Base-by-base conservation (phyloP, 2,888 invertebrate species). In the Drosophila bunnanda region DNA sequence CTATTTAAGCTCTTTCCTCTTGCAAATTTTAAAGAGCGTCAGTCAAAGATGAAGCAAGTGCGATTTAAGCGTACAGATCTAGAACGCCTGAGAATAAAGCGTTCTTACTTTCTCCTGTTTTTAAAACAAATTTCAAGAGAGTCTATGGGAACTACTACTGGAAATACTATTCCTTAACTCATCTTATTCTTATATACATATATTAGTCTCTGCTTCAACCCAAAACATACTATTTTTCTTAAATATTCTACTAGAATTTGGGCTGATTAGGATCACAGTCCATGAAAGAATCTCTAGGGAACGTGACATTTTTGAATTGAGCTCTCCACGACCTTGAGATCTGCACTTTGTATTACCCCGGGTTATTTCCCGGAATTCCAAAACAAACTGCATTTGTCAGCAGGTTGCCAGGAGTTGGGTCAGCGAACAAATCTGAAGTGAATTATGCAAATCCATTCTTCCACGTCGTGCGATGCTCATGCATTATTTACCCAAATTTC, bases 381-480 rank as follows among this genome's bases (percentile, higher is more conserved):
- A 48, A 67, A 66, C 55, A 65, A 56, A 46, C 48, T 70, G 70
- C 68, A 67, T 66, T 67, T 67, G 67, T 67, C 70, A 72, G 71
- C 80, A 78, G 57, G 57, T 67, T 67, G 67, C 56, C 65, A 64
- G 65, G 75, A 79, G 57, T 36, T 48, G 46, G 67, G 67, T 67
- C 67, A 67, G 67, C 48, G 44, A 70, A 61, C 55, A 61, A 70
- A 60, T 61, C 67, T 56, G 34, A 67, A 66, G 67, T 55, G 66
- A 67, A 66, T 55, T 66, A 70, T 68, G 69, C 69, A 53, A 59
- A 69, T 69, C 39, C 69, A 59, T 69, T 60, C 53, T 67, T 65
- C 39, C 30, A 59, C 48, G 39, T 43, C 66, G 55, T 67, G 55
- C 66, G 54, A 66, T 67, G 46, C 66, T 55, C 66, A 67, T 41